Base-by-base conservation (phyloP, 2,888 invertebrate species). In the Drosophila meridiana region DNA sequence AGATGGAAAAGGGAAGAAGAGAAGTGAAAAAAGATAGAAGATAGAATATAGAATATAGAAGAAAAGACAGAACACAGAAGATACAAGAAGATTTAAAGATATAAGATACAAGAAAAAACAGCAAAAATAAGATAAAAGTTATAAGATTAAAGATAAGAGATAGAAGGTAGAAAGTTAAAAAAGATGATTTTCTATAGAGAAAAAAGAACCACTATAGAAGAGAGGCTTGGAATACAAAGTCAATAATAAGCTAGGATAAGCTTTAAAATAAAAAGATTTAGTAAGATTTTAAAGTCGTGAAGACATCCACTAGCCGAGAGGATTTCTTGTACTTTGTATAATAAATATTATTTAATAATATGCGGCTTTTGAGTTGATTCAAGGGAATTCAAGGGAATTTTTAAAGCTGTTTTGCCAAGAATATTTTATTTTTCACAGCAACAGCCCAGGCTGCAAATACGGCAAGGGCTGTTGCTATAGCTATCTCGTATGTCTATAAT, bases 401-500 rank as follows among this genome's bases (percentile, higher is more conserved):
- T 60, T 32, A 50, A 60, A 60, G 40, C 38, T 30, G 8, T 4
- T n/a, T 59, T 28, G 40, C n/a, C 38, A 14, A 30, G 48, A 38
- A 45, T 26, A 36, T 45, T 34, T 26, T 48, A 40, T 26, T 38
- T 38, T 7, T n/a, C 11, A 28, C 28, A 38, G 34, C 32, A 38
- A n/a, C 11, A 36, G 43, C 20, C n/a, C 6, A 28, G 14, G 20
- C 34, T 50, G 11, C 28, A 9, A 20, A 20, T 9, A 47, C 11
- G 30, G 4, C 48, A 50, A 50, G 55, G 36, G 42, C 7, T 30
- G 42, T 50, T 56, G 13, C 50, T 36, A 36, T 36, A 34, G 61
- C 48, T 50, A 42, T 59, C 13, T 50, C 26, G 14, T 48, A 56
- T 34, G 34, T 32, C 38, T 50, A 50, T 28, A 73, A 62, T 42